Base-by-base conservation (phyloP, 2,888 invertebrate species). In the Oligia latruncula region DNA sequence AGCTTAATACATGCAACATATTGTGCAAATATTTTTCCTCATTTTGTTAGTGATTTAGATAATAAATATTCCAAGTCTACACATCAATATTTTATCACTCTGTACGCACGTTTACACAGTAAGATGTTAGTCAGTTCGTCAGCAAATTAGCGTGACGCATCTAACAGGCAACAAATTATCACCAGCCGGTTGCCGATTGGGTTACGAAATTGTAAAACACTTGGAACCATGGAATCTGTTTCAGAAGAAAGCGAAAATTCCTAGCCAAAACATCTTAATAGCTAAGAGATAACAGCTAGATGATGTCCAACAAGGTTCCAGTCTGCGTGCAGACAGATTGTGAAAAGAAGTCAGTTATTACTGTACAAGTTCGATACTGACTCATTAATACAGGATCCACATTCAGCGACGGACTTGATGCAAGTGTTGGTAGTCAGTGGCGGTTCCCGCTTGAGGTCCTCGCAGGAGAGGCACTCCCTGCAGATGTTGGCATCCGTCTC, bases 341-440 rank as follows among this genome's bases (percentile, higher is more conserved):
- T 40, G 17, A 40, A 17, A 71, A 40, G 17, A 58, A 58, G 6
- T 3, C 40, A 29, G 35, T 15, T 17, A 46, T 55, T 15, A 55
- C 35, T 58, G 40, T n/a, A 65, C 40, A 66, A 75, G 58, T 35
- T 76, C 29, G n/a, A 49, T 55, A 74, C 75, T 75, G 66, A 95
- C 95, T 93, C 94, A 81, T 92, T 87, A 29, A 93, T 85, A 82
- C 96, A 96, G 0, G 89, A 78, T 60, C 96, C 96, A 82, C 96
- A 96, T 2, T 93, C 91, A 3, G 89, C 76, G 4, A 95, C 91
- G 1, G 94, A 94, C 65, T 90, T 93, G 78, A 95, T 91, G 82
- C 96, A 95, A 1, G 75, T 8, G 0, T 84, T 82, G 2, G 82
- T 58, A 1, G 84, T 58, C 4, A 66, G 46, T 1, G 92, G 92